Evolutionary conservation across 2,797 vertebrate species (phyloP), one percentile per base, ranked within the genome.

Genomic region (Esox masquinongy): DNA sequence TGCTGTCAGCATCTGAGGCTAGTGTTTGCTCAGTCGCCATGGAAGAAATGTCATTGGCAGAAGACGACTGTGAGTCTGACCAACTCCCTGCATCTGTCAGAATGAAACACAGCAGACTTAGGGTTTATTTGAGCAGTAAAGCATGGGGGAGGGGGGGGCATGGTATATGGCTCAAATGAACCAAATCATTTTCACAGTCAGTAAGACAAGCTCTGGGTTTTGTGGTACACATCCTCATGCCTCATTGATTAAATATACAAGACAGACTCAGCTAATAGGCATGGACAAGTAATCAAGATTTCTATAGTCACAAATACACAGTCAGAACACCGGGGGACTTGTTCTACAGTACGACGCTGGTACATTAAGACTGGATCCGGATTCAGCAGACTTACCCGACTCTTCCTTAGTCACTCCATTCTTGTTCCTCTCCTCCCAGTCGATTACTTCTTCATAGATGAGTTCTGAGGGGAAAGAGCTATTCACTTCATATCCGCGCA

Each of bases 11-110:
- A 90, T 99, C 97, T 22, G 97, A 99, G 85, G 97, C 97, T 94
- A 99, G 81, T 7, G 97, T 99, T 90, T 99, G 97, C 94, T 99
- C 97, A 39, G 97, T 99, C 88, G 97, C 99, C 97, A 99, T 99
- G 92, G 97, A 99, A 61, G 97, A 99, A 91, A 99, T 97, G 95
- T 99, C 97, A 72, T 99, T 99, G 93, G 97, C 95, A 71, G 97
- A 98, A 22, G 97, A 98, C 7, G 97, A 99, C 93, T 97, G 96
- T 64, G 97, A 99, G 85, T 96, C 94, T 11, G 95, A 96, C 81
- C 94, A 93, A 43, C 95, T 96, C 88, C 93, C 95, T 90, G 91
- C 95, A 90, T 97, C 97, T 97, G 94, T 90, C 88, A 93, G 92
- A 92, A 92, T 92, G 90, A 89, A 92, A 91, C 91, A 75, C 43